These are phyloP conservation scores for Sebastes taczanowskii DNA, from an alignment of 2,797 vertebrate genomes.

Conservation along the genomic window DNA sequence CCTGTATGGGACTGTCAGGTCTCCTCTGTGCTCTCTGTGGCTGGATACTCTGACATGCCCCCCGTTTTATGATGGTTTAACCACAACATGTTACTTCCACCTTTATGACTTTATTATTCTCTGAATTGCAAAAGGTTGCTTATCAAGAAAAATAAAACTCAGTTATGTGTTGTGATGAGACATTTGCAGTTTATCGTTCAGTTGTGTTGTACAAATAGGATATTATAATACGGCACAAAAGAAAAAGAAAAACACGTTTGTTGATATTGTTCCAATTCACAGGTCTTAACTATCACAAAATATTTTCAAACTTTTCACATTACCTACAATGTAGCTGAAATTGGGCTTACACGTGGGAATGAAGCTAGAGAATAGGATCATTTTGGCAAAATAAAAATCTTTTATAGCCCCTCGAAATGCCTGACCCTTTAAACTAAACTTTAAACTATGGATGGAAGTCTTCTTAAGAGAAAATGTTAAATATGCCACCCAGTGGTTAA, in stretches of 20 bases:
- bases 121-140: neutral
- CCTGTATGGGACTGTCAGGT: no score
- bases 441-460: neutral
- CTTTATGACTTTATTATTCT: neutral
- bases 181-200: neutral
- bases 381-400: neutral
- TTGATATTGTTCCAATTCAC: neutral
- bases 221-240: neutral
- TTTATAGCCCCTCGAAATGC: neutral
- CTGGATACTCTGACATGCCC: neutral
- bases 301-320: neutral
- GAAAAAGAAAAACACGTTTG: neutral
- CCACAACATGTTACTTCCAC: neutral
- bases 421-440: neutral
- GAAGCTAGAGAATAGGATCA: neutral
- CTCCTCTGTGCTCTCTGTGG: no score
- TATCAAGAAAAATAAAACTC: neutral
- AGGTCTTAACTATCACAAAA: neutral
- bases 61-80: neutral
- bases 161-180: neutral
- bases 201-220: neutral
- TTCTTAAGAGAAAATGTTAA: neutral
- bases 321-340: neutral
- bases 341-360: neutral
- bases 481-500: conserved; percentile 29